Evolutionary conservation across 2,797 vertebrate species (phyloP), one percentile per base, ranked within the genome.

Genomic region (Fratercula arctica): DNA sequence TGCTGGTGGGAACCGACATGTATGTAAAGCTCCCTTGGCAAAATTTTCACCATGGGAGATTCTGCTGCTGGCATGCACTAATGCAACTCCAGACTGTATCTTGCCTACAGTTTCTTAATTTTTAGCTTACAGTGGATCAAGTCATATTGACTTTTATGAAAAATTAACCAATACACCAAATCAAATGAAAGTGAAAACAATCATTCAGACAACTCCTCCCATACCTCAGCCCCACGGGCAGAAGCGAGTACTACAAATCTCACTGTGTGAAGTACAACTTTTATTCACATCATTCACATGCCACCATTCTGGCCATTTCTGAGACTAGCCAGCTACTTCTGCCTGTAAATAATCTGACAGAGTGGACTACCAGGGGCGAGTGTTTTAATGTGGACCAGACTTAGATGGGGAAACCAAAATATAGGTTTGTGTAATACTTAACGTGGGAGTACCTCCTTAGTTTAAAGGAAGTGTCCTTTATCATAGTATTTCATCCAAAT

Each of bases 391-490:
- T 5, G 13, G 33, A 73, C 14, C 64, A 77, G 75, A 87, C 17
- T 64, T 57, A 57, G 43, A 54, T 1, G 16, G 28, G 6, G 28
- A 89, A 89, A 53, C 7, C 0, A 0, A 87, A 61, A 87, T 23
- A 78, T 0, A 80, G 23, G 7, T 72, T 64, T 57, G 24, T 48
- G 85, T 57, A 61, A 83, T 29, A 54, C 17, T 46, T 80, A 72
- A 69, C 12, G 9, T 0, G 0, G 13, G 18, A 79, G 13, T 69
- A 69, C 8, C 26, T 76, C 13, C 41, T 88, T 45, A 26, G 26
- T 67, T 92, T 54, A 85, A 92, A 90, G 61, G 41, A 85, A 90
- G 35, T 63, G 46, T 63, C 54, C 29, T 91, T 88, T 67, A 84
- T 25, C 31, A 50, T 1, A 54, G 13, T 46, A 59, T 87, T 95